These are phyloP conservation scores for Goniozus legneri DNA, from an alignment of 1,140 invertebrate genomes.

Conservation along the genomic window DNA sequence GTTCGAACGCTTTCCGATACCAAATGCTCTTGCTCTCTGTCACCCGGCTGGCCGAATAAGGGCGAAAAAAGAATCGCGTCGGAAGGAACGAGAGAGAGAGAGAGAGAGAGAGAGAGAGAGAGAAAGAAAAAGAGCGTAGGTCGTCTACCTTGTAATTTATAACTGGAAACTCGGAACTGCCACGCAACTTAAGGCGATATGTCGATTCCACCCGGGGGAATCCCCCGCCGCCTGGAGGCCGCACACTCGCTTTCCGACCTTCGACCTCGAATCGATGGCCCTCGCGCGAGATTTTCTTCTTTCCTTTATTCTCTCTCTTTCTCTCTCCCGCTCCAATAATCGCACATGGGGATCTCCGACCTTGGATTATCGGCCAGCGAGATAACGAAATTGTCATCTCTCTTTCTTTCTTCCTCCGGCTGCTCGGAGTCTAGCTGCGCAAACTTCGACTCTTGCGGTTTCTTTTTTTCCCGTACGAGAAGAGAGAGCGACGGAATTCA, in stretches of 20 bases:
- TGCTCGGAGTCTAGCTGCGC: no score
- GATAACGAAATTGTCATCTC: not conserved
- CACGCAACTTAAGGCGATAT: conserved; percentile 32
- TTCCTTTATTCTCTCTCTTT: not conserved
- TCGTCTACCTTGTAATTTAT: conserved; percentile 36
- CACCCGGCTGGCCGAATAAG: conserved; percentile 22
- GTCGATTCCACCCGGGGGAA: conserved; percentile 31
- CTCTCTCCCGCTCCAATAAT: no score
- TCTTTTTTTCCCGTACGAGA: no score
- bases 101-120: conserved; percentile 5
- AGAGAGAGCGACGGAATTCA: no score
- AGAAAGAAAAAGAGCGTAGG: conserved; percentile 20
- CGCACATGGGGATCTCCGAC: no score
- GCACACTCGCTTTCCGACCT: conserved; percentile 20
- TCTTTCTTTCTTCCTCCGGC: conserved; percentile 1
- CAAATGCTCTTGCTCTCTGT: conserved; percentile 19
- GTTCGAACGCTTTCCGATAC: conserved; percentile 28
- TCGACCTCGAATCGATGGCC: conserved; percentile 26
- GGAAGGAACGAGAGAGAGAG: not conserved
- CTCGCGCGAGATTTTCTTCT: conserved; percentile 4
- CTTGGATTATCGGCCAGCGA: no score
- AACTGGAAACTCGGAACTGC: conserved; percentile 35
- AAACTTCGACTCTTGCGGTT: no score
- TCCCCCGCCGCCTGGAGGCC: conserved; percentile 12
- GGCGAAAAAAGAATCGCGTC: conserved; percentile 18